phyloP scores from a whole-genome alignment of 1,140 invertebrate genomes.

The Sipha flava region DNA sequence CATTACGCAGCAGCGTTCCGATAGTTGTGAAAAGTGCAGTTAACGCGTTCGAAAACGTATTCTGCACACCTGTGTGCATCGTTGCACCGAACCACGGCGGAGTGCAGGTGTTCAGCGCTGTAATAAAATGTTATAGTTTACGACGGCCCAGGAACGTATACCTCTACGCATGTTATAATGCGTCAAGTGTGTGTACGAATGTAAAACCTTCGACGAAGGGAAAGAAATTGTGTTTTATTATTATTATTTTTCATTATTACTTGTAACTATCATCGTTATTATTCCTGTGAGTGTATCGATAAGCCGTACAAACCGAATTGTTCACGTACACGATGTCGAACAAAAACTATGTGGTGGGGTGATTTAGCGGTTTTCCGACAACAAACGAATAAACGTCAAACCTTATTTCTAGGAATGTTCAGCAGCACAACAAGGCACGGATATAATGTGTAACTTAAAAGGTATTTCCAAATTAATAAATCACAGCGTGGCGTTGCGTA shows the following conservation, averaged over 20 bases:
- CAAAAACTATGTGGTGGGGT: not conserved
- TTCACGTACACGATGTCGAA: not conserved
- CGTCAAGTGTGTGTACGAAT: not conserved
- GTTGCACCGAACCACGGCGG: not conserved
- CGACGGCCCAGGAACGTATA: not conserved
- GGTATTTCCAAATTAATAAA: too few relatives aligned
- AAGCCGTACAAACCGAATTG: not conserved
- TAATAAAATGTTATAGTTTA: conserved; percentile 13
- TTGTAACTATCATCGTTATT: not conserved
- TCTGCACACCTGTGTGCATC: not conserved
- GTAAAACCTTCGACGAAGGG: too few relatives aligned
- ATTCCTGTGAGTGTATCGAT: not conserved
- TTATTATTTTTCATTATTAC: too few relatives aligned
- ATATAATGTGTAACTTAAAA: too few relatives aligned
- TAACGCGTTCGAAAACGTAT: not conserved
- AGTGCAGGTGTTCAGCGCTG: not conserved
- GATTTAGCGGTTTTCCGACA: not conserved
- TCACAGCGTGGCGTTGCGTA: too few relatives aligned
- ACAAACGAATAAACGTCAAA: not conserved
- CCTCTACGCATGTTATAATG: not conserved
- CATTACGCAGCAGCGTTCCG: too few relatives aligned
- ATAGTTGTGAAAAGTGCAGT: not conserved
- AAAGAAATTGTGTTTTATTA: too few relatives aligned
- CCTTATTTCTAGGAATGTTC: too few relatives aligned
- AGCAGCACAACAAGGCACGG: too few relatives aligned